These are phyloP conservation scores for Diplazon laetatorius DNA, from an alignment of 2,888 invertebrate species.

Conservation along the genomic window DNA sequence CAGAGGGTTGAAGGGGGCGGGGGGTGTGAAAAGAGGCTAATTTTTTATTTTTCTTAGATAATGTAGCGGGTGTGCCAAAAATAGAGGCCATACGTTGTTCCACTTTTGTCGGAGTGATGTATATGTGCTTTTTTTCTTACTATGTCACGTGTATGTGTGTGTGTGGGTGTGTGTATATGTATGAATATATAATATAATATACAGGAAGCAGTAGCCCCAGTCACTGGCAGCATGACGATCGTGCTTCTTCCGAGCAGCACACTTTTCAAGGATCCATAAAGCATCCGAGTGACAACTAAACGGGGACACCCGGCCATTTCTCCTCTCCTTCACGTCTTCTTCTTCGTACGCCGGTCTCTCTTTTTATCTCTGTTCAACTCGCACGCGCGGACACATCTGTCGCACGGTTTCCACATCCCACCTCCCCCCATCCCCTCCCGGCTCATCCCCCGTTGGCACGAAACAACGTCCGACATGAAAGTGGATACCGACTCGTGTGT, in stretches of 20 bases:
- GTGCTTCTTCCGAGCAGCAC: constrained; percentile 13
- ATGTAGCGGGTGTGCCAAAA: constrained; percentile 43
- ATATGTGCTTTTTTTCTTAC: not conserved
- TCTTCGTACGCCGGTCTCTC: constrained; percentile 23
- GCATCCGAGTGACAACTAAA: constrained; percentile 45
- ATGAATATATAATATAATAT: constrained; percentile 22
- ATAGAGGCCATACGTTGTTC: constrained; percentile 22
- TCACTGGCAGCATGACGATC: constrained; percentile 24
- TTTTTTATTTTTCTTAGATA: constrained; percentile 1
- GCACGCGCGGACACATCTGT: constrained; percentile 13
- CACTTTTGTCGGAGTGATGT: constrained; percentile 38
- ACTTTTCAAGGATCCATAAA: constrained; percentile 57
- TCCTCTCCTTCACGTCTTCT: constrained; percentile 7
- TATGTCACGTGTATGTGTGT: not conserved
- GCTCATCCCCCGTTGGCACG: constrained; percentile 23
- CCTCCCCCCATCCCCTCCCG: no score
- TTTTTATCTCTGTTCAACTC: constrained; percentile 21
- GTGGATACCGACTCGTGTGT: not conserved
- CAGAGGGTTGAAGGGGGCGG: no score
- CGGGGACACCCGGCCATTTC: constrained; percentile 36
- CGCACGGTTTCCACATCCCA: not conserved
- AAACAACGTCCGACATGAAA: not conserved
- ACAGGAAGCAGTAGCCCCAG: constrained; percentile 16
- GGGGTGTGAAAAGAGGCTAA: not conserved
- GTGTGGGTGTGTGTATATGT: not conserved